phyloP scores from a whole-genome alignment of 2,797 vertebrate species.

The Sebastes trivittatus region DNA sequence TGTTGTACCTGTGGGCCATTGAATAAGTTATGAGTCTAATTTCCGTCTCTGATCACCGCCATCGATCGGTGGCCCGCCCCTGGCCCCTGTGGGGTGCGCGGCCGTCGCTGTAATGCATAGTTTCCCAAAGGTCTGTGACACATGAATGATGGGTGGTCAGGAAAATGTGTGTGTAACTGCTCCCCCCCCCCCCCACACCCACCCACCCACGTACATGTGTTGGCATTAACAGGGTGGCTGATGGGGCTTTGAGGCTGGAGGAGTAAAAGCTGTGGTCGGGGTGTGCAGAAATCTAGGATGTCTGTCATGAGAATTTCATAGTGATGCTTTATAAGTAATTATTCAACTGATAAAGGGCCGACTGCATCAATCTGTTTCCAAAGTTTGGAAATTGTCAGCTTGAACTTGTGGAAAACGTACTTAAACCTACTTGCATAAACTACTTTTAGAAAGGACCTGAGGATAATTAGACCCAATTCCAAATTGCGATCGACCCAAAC shows the following conservation, averaged over 20 bases:
- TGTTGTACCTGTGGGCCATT: conserved; percentile 96
- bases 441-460: neutral
- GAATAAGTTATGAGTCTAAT: conserved; percentile 96
- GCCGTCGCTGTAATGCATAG: conserved; percentile 78
- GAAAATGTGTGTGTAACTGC: conserved; percentile 17
- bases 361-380: neutral
- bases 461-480: neutral
- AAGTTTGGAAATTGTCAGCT: neutral
- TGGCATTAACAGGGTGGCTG: conserved; percentile 27
- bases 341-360: neutral
- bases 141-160: conserved; percentile 77
- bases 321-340: neutral
- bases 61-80: conserved; percentile 87
- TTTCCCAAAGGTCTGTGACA: conserved; percentile 85
- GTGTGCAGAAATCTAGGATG: neutral
- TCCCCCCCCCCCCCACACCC: too few relatives aligned
- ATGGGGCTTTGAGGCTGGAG: neutral
- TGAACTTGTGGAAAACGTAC: neutral
- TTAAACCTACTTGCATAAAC: neutral
- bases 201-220: neutral
- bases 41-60: conserved; percentile 90
- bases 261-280: neutral
- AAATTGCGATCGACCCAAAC: neutral
- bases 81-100: conserved; percentile 76
- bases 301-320: neutral